phyloP scores from a whole-genome alignment of 2,888 invertebrate species.

The Thecocarcelia acutangulata region DNA sequence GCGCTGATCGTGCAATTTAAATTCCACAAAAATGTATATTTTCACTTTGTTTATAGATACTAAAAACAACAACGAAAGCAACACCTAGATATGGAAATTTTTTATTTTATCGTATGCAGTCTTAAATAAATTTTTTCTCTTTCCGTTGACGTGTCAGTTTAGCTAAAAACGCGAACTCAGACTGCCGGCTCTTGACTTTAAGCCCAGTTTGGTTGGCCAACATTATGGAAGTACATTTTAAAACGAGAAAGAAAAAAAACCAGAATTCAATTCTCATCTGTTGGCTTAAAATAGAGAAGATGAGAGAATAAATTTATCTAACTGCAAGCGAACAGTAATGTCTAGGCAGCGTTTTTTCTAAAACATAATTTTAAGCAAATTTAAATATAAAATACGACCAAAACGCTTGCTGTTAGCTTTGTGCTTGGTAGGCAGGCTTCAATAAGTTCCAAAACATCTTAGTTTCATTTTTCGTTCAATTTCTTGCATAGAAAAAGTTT shows the following conservation, averaged over 20 bases:
- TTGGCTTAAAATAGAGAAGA: too few species aligned
- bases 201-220: slow-evolving; percentile 61
- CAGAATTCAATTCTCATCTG: not conserved
- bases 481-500: too few species aligned
- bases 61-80: slow-evolving; percentile 11
- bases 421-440: too few species aligned
- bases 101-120: slow-evolving; percentile 40
- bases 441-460: too few species aligned
- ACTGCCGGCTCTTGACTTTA: slow-evolving; percentile 74
- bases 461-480: too few species aligned
- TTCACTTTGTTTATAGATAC: slow-evolving; percentile 49
- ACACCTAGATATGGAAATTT: slow-evolving; percentile 10
- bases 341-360: too few species aligned
- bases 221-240: too few species aligned
- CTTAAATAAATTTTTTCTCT: slow-evolving; percentile 45
- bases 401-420: too few species aligned
- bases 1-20: slow-evolving; percentile 15
- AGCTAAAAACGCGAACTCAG: slow-evolving; percentile 77
- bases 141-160: slow-evolving; percentile 79
- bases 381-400: too few species aligned
- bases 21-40: slow-evolving; percentile 25
- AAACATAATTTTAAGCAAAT: too few species aligned
- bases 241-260: slow-evolving; percentile 1
- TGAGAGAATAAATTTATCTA: too few species aligned
- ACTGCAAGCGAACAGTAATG: not conserved